Evolutionary conservation across 1,140 invertebrate species (phyloP).

Genomic region (Drosophila baimaii): DNA sequence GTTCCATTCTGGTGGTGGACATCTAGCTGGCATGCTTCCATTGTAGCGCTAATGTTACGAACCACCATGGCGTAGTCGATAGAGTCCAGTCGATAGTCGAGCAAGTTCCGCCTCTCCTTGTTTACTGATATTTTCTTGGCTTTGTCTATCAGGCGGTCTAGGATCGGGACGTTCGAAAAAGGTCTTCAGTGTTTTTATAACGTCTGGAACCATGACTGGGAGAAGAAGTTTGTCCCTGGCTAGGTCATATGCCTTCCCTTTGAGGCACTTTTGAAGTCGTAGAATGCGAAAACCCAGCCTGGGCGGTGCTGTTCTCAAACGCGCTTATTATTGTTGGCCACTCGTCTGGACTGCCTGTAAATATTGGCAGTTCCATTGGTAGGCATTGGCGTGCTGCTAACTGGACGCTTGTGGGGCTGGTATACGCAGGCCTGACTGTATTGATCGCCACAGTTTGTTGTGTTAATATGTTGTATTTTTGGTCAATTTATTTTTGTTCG

Average conservation of each 20-base stretch:
- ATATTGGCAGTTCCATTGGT: neutral
- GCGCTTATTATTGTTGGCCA: neutral
- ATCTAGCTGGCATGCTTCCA: no score
- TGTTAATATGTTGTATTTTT: neutral
- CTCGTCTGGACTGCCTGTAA: slow-evolving; percentile 8
- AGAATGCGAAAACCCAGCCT: slow-evolving; percentile 6
- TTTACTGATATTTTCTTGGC: no score
- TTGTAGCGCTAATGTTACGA: no score
- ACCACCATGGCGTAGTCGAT: no score
- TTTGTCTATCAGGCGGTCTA: no score
- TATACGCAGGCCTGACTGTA: neutral
- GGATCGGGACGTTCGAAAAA: no score
- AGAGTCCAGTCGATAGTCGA: no score
- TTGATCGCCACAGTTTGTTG: neutral
- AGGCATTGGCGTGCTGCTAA: slow-evolving; percentile 4
- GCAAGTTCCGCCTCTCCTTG: no score
- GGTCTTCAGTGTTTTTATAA: no score
- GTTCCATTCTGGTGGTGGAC: no score
- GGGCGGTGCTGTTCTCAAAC: neutral
- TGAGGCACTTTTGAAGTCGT: slow-evolving; percentile 10
- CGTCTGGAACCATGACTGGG: neutral
- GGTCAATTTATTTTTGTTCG: neutral
- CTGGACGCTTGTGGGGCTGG: neutral
- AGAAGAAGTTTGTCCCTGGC: slow-evolving; percentile 2
- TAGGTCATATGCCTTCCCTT: neutral